phyloP scores from a whole-genome alignment of 2,888 invertebrate genomes.

The Archips xylosteana region DNA sequence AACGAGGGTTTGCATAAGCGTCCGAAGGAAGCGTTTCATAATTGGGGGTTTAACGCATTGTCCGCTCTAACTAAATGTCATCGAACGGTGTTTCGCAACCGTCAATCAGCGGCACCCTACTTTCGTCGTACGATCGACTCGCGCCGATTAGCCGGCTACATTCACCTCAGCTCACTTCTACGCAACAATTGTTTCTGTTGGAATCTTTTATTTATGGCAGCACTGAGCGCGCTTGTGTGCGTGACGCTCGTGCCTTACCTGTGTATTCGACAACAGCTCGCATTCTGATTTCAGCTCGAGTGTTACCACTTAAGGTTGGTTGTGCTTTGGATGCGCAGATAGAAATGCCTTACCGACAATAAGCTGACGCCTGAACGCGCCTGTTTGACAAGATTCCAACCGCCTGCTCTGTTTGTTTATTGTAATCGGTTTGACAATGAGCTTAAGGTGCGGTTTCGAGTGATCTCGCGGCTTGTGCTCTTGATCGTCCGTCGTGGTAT shows the following conservation, averaged over 20 bases:
- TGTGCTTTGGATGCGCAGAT: constrained; percentile 53
- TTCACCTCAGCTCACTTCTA: constrained; percentile 83
- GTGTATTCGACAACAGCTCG: constrained; percentile 51
- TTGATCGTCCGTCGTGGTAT: constrained; percentile 82
- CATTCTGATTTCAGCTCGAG: constrained; percentile 21
- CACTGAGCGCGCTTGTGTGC: constrained; percentile 71
- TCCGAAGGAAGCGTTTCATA: constrained; percentile 62
- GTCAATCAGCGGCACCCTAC: constrained; percentile 86
- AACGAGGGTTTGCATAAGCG: constrained; percentile 36
- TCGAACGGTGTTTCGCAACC: constrained; percentile 83
- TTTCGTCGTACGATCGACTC: constrained; percentile 79
- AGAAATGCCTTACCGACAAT: constrained; percentile 84
- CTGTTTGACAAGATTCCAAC: constrained; percentile 86
- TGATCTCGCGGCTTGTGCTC: constrained; percentile 77
- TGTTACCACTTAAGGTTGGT: constrained; percentile 53
- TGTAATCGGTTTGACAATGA: constrained; percentile 86
- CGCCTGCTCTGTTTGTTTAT: constrained; percentile 86
- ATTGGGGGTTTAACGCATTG: constrained; percentile 76
- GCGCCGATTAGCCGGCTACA: constrained; percentile 81
- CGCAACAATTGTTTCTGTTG: constrained; percentile 86
- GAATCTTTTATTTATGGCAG: constrained; percentile 86
- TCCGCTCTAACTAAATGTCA: constrained; percentile 80
- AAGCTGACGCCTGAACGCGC: constrained; percentile 86
- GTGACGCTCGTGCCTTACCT: constrained; percentile 83
- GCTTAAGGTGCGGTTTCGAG: constrained; percentile 86